Conservation (phyloP, 2,888 invertebrate genomes). For the Phytoseiulus persimilis region DNA sequence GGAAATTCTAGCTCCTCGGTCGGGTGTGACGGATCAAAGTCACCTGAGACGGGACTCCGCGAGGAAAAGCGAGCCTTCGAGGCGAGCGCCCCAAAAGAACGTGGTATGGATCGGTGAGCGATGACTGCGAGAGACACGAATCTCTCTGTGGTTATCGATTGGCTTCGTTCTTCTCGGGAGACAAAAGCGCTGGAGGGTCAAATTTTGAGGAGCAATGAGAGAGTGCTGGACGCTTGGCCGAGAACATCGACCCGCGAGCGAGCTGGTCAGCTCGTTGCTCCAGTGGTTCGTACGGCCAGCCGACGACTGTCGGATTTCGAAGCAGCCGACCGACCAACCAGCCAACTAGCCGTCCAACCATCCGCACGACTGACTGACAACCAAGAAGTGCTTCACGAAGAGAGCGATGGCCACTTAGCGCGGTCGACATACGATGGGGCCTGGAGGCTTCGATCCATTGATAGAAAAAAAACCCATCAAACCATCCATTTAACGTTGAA, state of each 20-base stretch:
- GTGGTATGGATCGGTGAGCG: background rate
- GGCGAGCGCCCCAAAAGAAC: background rate
- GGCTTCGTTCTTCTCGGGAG: background rate
- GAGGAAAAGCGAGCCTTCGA: background rate
- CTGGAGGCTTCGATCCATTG: background rate
- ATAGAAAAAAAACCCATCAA: background rate
- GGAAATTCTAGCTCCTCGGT: too few species aligned
- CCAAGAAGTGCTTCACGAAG: background rate
- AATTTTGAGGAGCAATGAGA: background rate
- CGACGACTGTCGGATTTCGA: background rate
- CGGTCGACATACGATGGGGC: background rate
- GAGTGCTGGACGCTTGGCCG: background rate
- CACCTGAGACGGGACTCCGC: too few species aligned
- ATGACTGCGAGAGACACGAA: background rate
- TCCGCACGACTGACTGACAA: background rate
- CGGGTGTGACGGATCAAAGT: too few species aligned
- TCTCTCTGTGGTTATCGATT: background rate
- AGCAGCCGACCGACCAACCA: background rate
- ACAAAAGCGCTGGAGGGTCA: background rate
- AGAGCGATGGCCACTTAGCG: background rate
- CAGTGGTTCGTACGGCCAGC: background rate
- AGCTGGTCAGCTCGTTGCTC: background rate
- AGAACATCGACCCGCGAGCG: background rate
- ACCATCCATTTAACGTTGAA: background rate
- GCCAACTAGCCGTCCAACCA: too few species aligned